Base-by-base conservation (phyloP, 2,888 invertebrate genomes). In the Tridacna gigas region DNA sequence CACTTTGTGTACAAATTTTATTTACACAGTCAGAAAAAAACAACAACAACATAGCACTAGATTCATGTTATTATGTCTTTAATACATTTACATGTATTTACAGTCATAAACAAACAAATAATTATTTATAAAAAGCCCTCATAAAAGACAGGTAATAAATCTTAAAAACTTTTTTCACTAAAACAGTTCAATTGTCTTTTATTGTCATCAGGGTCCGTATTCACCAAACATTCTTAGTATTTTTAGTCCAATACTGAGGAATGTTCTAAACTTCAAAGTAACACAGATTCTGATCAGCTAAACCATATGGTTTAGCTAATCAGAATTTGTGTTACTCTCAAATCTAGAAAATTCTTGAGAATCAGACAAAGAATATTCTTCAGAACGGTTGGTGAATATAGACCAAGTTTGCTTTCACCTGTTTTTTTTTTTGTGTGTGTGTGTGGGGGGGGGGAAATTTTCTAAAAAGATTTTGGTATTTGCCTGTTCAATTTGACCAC, bases 91-190 rank as follows among this genome's bases (percentile, higher is more conserved):
- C 28, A 65, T 65, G 37, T 47, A 28, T 47, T 11, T 45, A 69
- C 69, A 69, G 37, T 37, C 37, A 69, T 69, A 69, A 47, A 69
- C 37, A 28, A 45, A 47, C 45, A n/a, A 45, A 45, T 69, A 5
- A n/a, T 69, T 69, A 12, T 45, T 69, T n/a, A n/a, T n/a, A n/a
- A n/a, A 69, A 69, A 69, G 45, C 69, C 37, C n/a, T 69, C 69
- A 65, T 69, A 45, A 69, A 69, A 69, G 15, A 47, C 9, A 66
- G n/a, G 45, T n/a, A 69, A 69, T 28, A 47, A 22, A n/a, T 25
- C 22, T 22, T 65, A 13, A 25, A 37, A 37, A 37, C 37, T 37
- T 4, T 37, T 37, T 37, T 7, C 2, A 7, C 37, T 37, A 37
- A 37, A 37, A 37, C 37, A 37, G 37, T 37, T 37, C 37, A 37